Evolutionary conservation across 2,888 invertebrate species (phyloP), one percentile per base, ranked within the genome.

Genomic region (Pinctada fucata): DNA sequence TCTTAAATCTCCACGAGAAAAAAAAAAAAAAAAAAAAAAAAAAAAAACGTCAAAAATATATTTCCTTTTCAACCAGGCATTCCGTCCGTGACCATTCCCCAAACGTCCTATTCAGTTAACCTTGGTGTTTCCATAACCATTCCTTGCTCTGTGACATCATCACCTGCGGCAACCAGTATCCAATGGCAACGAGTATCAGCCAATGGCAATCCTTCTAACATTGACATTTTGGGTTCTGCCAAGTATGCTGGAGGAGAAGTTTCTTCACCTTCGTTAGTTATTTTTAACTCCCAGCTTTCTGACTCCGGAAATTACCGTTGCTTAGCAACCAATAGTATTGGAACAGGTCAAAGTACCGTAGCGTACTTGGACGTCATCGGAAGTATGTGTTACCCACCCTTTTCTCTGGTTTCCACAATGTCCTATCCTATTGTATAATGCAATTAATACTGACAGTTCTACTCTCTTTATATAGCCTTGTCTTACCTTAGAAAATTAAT

Each of bases 171-270:
- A 67, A 72, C 71, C 2, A 58, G 66, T 45, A 75, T 79, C n/a
- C 64, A 45, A 52, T 79, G 79, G 79, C 63, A 71, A 47, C 64
- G 72, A 6, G 45, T 50, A 8, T 58, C 58, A 58, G 13, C 58
- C 6, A 58, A 71, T 49, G 71, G 71, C 3, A 31, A 10, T 1
- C 31, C 71, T 3, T 16, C 8, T 45, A 71, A n/a, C 71, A 71
- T 71, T 31, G 52, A 49, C 52, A 51, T 49, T 16, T 10, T 31
- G 6, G 31, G 50, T 3, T 31, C 52, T 5, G n/a, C 71, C 5
- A 79, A 72, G 58, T 79, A 79, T 58, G 74, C 67, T 31, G 79
- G 79, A n/a, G 72, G 68, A 2, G 64, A 67, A 8, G 49, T 79
- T 1, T 65, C 74, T 2, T 74, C 69, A 47, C 78, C 78, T 8